Evolutionary conservation across 2,888 invertebrate genomes (phyloP).

Genomic region (Agonopterix arenella): DNA sequence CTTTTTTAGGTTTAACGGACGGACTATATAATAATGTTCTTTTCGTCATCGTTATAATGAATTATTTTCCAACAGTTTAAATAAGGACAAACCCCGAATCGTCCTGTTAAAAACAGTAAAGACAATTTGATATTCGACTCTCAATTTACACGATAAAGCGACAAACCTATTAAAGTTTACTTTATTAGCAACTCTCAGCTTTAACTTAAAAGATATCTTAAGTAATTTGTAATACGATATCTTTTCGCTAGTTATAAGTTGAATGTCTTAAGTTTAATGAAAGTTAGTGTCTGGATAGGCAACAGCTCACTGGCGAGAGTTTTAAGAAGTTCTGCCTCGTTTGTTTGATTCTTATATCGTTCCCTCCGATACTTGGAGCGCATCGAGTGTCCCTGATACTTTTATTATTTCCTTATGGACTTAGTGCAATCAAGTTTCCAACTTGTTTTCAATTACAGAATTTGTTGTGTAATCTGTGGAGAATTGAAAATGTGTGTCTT

Average conservation of each 20-base stretch:
- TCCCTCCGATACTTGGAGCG: constrained; percentile 33
- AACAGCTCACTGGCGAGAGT: constrained; percentile 36
- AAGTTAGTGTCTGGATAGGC: constrained; percentile 44
- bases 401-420: constrained; percentile 58
- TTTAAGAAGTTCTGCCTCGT: constrained; percentile 49
- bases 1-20: no score
- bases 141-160: no score
- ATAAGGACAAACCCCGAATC: no score
- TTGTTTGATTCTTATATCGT: constrained; percentile 58
- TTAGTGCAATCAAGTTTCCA: constrained; percentile 39
- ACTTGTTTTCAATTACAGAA: constrained; percentile 32
- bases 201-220: constrained; percentile 7
- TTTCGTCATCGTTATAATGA: no score
- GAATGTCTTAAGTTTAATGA: constrained; percentile 55
- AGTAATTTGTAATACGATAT: constrained; percentile 40
- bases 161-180: neutral
- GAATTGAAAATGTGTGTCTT: neutral
- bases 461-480: constrained; percentile 27
- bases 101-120: no score
- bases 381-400: constrained; percentile 50
- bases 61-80: no score
- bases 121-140: no score
- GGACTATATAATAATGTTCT: no score
- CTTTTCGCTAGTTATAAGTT: constrained; percentile 45
- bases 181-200: neutral